These are phyloP conservation scores for Cistogaster globosa DNA, from an alignment of 2,888 invertebrate species.

Conservation along the genomic window DNA sequence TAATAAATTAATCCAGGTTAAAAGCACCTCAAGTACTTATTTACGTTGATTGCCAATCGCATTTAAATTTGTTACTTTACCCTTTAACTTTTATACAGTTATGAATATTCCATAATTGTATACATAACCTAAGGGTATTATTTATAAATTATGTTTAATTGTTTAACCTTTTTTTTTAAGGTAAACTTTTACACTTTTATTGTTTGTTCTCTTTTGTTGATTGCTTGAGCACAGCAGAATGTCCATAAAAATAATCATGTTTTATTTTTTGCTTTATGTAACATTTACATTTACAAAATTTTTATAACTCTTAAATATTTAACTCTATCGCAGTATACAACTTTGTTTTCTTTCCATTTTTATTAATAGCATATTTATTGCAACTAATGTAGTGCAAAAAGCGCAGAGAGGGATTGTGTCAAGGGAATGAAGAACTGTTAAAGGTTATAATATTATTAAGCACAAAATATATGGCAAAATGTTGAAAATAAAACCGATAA, in stretches of 20 bases:
- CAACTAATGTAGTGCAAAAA: conserved; percentile 19
- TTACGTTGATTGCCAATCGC: no score
- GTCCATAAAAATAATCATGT: conserved; percentile 20
- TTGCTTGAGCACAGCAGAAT: conserved; percentile 18
- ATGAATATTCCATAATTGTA: conserved; percentile 49
- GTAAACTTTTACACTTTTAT: conserved; percentile 46
- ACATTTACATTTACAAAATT: background rate
- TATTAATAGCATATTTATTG: conserved; percentile 44
- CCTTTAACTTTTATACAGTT: conserved; percentile 14
- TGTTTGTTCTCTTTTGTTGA: conserved; percentile 39
- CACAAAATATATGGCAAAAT: background rate
- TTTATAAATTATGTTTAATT: conserved; percentile 49
- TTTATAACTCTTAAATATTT: background rate
- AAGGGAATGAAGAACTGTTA: background rate
- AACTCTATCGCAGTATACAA: background rate
- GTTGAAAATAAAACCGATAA: conserved; percentile 23
- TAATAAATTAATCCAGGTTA: no score
- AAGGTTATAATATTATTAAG: conserved; percentile 43
- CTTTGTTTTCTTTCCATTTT: conserved; percentile 17
- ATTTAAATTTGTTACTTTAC: background rate
- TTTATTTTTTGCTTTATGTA: background rate
- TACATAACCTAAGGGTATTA: conserved; percentile 54
- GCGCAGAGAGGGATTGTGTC: background rate
- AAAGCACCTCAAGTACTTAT: no score
- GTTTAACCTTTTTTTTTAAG: conserved; percentile 32